These are phyloP conservation scores for Rotaria macrura DNA, from an alignment of 2,888 invertebrate species.

Conservation along the genomic window DNA sequence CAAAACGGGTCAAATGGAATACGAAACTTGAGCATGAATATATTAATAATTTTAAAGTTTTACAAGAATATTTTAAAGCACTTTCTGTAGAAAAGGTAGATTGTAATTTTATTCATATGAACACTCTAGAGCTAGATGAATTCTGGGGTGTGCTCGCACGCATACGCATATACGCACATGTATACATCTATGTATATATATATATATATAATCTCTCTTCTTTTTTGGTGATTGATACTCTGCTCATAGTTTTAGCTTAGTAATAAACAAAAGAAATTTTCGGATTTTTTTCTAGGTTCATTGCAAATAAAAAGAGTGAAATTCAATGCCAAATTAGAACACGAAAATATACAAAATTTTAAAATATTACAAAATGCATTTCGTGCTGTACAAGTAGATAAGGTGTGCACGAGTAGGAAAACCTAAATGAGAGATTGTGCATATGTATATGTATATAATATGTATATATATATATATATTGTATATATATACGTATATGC, in stretches of 20 bases:
- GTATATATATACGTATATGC: not conserved
- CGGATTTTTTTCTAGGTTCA: conserved; percentile 22
- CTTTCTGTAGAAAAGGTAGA: conserved; percentile 93
- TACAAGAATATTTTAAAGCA: conserved; percentile 90
- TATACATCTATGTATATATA: no score
- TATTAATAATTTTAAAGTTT: conserved; percentile 95
- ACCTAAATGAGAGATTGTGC: not conserved
- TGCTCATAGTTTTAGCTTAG: no score
- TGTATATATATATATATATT: no score
- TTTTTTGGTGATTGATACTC: no score
- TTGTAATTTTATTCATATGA: not conserved
- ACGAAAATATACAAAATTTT: conserved; percentile 98
- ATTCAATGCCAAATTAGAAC: conserved; percentile 92
- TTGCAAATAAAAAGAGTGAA: conserved; percentile 75
- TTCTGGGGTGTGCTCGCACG: no score
- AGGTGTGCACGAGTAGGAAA: conserved; percentile 58
- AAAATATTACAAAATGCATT: conserved; percentile 69
- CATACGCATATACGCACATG: no score
- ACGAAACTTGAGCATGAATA: conserved; percentile 97
- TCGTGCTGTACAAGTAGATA: conserved; percentile 92
- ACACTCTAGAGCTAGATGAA: no score
- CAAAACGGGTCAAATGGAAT: conserved; percentile 92
- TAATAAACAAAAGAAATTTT: not conserved
- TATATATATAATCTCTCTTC: not conserved
- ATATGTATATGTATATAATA: no score